phyloP scores from a whole-genome alignment of 2,797 vertebrate genomes.

The Pangasius krempfi region DNA sequence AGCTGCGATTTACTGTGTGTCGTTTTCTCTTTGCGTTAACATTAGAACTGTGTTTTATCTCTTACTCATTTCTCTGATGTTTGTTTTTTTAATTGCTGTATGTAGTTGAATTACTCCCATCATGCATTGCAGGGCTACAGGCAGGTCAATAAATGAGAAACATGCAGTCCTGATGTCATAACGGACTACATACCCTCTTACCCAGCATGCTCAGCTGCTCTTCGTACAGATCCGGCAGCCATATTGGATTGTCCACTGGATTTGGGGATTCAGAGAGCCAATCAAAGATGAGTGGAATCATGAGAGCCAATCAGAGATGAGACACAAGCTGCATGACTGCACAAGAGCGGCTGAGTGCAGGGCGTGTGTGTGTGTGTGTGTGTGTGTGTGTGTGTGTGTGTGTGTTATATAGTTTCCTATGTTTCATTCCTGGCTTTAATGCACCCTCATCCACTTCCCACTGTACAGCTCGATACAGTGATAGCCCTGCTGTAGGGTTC shows the following conservation, averaged over 20 bases:
- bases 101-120: constrained; percentile 67
- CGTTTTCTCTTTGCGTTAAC: background rate
- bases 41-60: background rate
- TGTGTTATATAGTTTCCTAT: constrained; percentile 55
- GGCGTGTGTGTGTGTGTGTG: constrained; percentile 62
- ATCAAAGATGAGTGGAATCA: constrained; percentile 41
- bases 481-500: background rate
- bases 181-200: constrained; percentile 61
- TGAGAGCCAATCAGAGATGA: constrained; percentile 44
- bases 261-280: constrained; percentile 23
- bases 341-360: constrained; percentile 63
- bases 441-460: background rate
- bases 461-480: background rate
- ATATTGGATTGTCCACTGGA: constrained; percentile 22
- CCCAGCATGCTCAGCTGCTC: constrained; percentile 59
- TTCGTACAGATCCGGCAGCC: constrained; percentile 59
- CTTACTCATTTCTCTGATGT: background rate
- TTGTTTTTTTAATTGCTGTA: constrained; percentile 62
- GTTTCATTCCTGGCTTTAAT: background rate
- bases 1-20: background rate
- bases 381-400: constrained; percentile 40
- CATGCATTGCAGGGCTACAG: constrained; percentile 70
- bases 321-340: constrained; percentile 62
- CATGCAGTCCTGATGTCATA: constrained; percentile 69
- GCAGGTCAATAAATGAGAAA: constrained; percentile 71